Base-by-base conservation (phyloP, 2,888 invertebrate genomes). In the Gasteruption jaculator region DNA sequence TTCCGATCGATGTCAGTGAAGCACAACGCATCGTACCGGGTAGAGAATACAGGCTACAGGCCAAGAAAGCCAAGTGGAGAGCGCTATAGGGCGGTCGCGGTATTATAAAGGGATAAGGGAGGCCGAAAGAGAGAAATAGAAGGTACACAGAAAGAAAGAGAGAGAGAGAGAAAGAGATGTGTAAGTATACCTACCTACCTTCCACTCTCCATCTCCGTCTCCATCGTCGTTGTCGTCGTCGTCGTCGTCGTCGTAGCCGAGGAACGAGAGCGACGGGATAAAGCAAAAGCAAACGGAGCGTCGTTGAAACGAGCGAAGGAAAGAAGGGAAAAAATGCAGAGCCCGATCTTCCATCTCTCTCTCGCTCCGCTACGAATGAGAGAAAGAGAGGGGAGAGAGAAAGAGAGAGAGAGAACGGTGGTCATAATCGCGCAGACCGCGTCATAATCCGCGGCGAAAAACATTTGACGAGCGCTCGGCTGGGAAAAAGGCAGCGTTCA, bases 361-460 rank as follows among this genome's bases (percentile, higher is more conserved):
- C n/a, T n/a, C n/a, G 47, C 45, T 46, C 45, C 39, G 38, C 42
- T 40, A 45, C 49, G 37, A 43, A 46, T 52, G 38, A 46, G 41
- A 22, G 38, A 38, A 30, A 34, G 31, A 34, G 21, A 19, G 15
- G 36, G 19, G 25, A 19, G 35, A 15, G 30, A 21, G 22, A 16
- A 27, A 35, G 27, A 29, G 15, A 31, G 16, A 24, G 37, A 25
- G 29, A 31, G 54, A 57, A 54, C 57, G 59, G 63, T 60, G 68
- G 63, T 70, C 63, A 65, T 70, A 68, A 70, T 70, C 70, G 66
- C 68, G 60, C 68, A 68, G 65, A 61, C 61, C 68, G 70, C 68
- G 70, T 70, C 68, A 70, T 70, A 70, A 70, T 70, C 70, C 64
- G 65, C 61, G 68, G 63, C 65, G 67, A 68, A 70, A 70, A 68